These are phyloP conservation scores for Eulithis testata DNA, from an alignment of 2,888 invertebrate genomes.

Conservation along the genomic window DNA sequence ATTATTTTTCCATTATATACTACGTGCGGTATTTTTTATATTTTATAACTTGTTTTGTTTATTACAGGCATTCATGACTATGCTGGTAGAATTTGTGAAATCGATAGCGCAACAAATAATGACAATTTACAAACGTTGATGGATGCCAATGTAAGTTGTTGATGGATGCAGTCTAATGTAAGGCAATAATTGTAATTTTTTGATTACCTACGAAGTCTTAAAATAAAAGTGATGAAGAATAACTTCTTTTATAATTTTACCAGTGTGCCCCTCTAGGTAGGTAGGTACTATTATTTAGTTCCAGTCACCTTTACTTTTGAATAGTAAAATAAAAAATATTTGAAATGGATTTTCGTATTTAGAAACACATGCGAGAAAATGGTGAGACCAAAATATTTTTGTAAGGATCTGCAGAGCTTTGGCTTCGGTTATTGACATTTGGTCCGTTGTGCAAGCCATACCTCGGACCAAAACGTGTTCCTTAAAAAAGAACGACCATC, in stretches of 20 bases:
- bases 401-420: neutral
- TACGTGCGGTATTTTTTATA: too few relatives aligned
- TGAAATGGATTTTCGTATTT: too few relatives aligned
- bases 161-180: neutral
- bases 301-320: too few relatives aligned
- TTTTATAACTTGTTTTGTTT: neutral
- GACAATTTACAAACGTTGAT: constrained; percentile 8
- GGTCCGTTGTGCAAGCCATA: constrained; percentile 8
- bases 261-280: too few relatives aligned
- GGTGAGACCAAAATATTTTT: neutral
- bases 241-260: too few relatives aligned
- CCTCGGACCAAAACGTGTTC: constrained; percentile 19
- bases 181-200: too few relatives aligned
- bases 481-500: constrained; percentile 14
- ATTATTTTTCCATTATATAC: too few relatives aligned
- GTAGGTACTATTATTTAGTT: too few relatives aligned
- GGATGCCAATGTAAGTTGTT: too few relatives aligned
- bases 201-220: too few relatives aligned
- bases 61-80: constrained; percentile 14
- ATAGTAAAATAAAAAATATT: too few relatives aligned
- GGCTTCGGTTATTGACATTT: constrained; percentile 14
- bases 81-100: constrained; percentile 23
- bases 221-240: too few relatives aligned
- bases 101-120: constrained; percentile 22
- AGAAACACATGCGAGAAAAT: neutral